Evolutionary conservation across 2,113 vertebrate species (phyloP).

Genomic region (Probosciger aterrimus): DNA sequence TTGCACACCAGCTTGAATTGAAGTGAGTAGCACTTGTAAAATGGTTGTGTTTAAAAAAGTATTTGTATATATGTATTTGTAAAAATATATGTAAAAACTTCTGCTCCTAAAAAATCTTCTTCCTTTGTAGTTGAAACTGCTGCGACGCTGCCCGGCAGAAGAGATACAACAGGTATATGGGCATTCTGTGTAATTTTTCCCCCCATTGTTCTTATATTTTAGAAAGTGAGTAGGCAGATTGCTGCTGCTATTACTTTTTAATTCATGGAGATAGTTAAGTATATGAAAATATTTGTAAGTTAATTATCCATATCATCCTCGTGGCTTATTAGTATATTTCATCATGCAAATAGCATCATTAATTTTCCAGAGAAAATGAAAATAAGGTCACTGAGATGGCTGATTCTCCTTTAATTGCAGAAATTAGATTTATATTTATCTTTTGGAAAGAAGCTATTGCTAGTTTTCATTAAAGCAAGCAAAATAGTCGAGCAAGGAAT

Average conservation of each 20-base stretch:
- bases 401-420: neutral
- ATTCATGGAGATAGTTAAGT: neutral
- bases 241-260: neutral
- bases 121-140: conserved; percentile 27
- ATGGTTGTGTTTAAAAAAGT: neutral
- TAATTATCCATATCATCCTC: neutral
- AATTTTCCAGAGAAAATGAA: neutral
- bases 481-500: neutral
- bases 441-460: neutral
- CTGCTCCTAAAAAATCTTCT: neutral
- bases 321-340: neutral
- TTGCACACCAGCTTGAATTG: neutral
- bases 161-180: neutral
- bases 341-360: neutral
- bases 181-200: neutral
- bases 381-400: neutral
- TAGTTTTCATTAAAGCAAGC: neutral
- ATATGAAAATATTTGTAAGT: neutral
- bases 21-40: neutral
- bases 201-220: neutral
- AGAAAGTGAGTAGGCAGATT: neutral
- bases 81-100: neutral
- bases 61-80: accelerated
- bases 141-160: neutral
- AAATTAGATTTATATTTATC: neutral